Evolutionary conservation across 2,888 invertebrate genomes (phyloP).

Genomic region (Teleiodes luculella): DNA sequence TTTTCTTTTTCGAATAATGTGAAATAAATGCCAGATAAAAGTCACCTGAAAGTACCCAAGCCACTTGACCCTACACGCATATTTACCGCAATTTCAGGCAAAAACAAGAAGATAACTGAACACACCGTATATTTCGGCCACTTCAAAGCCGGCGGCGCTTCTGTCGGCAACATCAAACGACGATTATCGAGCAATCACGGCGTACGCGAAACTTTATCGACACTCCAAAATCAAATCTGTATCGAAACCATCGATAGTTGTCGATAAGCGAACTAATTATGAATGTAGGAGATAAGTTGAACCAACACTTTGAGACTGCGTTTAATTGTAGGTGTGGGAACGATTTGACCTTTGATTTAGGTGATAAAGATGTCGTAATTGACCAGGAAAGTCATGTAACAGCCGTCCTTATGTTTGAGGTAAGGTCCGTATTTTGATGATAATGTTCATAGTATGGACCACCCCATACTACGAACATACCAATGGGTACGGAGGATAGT

Average conservation of each 20-base stretch:
- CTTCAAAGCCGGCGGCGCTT: slow-evolving; percentile 43
- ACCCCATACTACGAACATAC: no score
- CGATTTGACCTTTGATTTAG: not conserved
- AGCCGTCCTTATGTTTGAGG: no score
- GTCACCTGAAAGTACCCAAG: not conserved
- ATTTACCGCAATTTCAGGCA: slow-evolving; percentile 3
- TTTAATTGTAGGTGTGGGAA: not conserved
- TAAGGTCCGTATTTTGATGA: no score
- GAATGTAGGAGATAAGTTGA: slow-evolving; percentile 28
- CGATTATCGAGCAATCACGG: slow-evolving; percentile 38
- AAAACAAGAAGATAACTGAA: not conserved
- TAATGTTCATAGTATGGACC: no score
- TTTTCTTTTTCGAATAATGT: no score
- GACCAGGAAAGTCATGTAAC: no score
- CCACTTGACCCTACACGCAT: slow-evolving; percentile 4
- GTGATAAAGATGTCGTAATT: no score
- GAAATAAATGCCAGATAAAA: no score
- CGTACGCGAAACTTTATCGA: slow-evolving; percentile 30
- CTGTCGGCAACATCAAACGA: slow-evolving; percentile 47
- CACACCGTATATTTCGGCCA: slow-evolving; percentile 30
- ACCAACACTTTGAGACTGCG: slow-evolving; percentile 6
- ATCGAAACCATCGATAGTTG: slow-evolving; percentile 26
- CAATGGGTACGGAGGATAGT: no score
- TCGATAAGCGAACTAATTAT: slow-evolving; percentile 33
- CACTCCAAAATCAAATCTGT: slow-evolving; percentile 28